Base-by-base conservation (phyloP, 1,140 invertebrate genomes). In the Pygmarrhopalites habei region DNA sequence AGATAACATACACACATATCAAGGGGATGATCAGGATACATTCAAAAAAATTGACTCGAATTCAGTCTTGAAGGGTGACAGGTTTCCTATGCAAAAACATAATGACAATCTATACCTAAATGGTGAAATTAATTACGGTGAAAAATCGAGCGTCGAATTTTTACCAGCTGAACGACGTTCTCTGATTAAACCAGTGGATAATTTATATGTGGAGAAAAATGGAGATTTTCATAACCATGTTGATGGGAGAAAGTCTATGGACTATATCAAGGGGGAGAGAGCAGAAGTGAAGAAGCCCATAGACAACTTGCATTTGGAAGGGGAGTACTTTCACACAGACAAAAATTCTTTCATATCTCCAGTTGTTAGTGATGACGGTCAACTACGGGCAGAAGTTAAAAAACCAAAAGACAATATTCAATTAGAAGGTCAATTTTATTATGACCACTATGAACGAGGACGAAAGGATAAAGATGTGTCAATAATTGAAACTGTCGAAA, bases 371-470 rank as follows among this genome's bases (percentile, higher is more conserved):
- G n/a, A n/a, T n/a, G 78, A 39, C 77, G 75, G 43, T 67, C 71
- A 26, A 74, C 75, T 51, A n/a, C 62, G 64, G 43, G 49, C 39
- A 4, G 62, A 72, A 3, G 61, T 69, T 15, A 77, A 80, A 69
- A 76, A 75, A 44, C 78, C 80, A 2, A 82, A 82, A 72, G 82
- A 84, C 67, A 84, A 84, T 73, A 73, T 85, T 4, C 77, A 77
- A 62, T 78, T 78, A 0, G 83, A 84, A 70, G 79, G 78, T 3
- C 73, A 15, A 17, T 7, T 35, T 15, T 26, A 64, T 62, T 25
- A 56, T 49, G 39, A 60, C 60, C n/a, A 2, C 5, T 4, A 62
- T 65, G 32, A 46, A 65, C 26, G 69, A 60, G 51, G 73, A 62
- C n/a, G n/a, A 74, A 77, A 53, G 75, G 76, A 60, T 77, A 63